Conservation (phyloP, 2,113 vertebrate species). For the Onychostruthus taczanowskii region DNA sequence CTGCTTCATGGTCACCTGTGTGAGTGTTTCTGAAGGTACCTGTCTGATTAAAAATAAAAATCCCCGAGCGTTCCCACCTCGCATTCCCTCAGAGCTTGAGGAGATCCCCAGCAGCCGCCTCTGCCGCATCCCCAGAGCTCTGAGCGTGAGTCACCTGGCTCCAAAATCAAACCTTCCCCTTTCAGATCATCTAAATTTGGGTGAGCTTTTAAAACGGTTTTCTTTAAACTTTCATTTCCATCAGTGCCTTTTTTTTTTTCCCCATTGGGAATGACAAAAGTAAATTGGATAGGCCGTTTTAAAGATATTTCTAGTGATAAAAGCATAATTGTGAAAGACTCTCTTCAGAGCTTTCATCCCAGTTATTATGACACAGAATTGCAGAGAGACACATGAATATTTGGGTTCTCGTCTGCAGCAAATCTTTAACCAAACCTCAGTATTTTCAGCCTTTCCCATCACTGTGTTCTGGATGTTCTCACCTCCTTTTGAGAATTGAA, state of each 20-base stretch:
- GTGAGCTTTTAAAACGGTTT: background rate
- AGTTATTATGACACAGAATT: background rate
- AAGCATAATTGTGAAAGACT: background rate
- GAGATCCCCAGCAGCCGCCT: background rate
- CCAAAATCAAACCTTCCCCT: background rate
- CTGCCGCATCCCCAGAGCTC: background rate
- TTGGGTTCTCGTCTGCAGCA: background rate
- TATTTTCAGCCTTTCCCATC: background rate
- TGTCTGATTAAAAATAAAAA: background rate
- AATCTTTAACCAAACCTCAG: background rate
- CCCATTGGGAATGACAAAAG: background rate
- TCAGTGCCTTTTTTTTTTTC: background rate
- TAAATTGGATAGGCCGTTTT: background rate
- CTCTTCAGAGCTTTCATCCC: background rate
- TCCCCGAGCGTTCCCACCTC: background rate
- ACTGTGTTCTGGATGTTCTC: background rate
- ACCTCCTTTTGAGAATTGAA: background rate
- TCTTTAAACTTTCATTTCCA: background rate
- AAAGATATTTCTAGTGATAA: background rate
- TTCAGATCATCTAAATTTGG: background rate
- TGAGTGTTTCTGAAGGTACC: background rate
- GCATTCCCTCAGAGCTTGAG: background rate
- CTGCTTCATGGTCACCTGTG: background rate
- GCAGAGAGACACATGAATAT: background rate
- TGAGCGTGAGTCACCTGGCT: background rate